These are phyloP conservation scores for Limanda limanda DNA, from an alignment of 2,113 vertebrate genomes.

Conservation along the genomic window DNA sequence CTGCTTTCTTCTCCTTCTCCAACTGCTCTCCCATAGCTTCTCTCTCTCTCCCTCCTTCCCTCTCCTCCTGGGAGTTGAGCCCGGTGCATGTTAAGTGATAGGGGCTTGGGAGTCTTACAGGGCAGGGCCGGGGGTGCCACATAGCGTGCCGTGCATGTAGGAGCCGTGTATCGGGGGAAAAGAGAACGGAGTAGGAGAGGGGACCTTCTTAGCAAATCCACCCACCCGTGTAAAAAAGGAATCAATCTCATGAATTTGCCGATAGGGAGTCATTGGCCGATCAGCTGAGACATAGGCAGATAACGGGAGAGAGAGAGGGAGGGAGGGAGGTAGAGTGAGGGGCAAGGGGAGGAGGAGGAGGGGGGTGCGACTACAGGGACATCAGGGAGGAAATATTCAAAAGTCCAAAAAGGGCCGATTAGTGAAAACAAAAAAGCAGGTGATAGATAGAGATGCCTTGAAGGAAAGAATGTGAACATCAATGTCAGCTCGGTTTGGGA, in stretches of 20 bases:
- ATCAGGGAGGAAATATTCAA: slow-evolving; percentile 35
- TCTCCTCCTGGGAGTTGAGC: slow-evolving; percentile 69
- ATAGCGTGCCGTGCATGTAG: slow-evolving; percentile 24
- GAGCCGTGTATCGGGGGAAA: slow-evolving; percentile 21
- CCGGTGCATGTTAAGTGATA: slow-evolving; percentile 79
- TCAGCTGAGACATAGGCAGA: slow-evolving; percentile 60
- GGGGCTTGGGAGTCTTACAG: slow-evolving; percentile 57
- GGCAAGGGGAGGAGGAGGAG: background rate
- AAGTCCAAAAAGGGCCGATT: slow-evolving; percentile 41
- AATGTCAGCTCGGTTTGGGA: slow-evolving; percentile 30
- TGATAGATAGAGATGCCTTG: slow-evolving; percentile 47
- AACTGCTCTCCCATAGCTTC: slow-evolving; percentile 32
- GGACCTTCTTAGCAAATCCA: slow-evolving; percentile 58
- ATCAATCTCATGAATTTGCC: slow-evolving; percentile 77
- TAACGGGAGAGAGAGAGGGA: slow-evolving; percentile 53
- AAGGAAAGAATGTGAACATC: slow-evolving; percentile 41
- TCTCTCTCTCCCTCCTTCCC: slow-evolving; percentile 22
- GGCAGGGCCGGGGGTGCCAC: slow-evolving; percentile 58
- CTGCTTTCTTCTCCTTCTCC: slow-evolving; percentile 56
- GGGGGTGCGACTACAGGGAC: background rate
- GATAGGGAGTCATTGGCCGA: slow-evolving; percentile 66
- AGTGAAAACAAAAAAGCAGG: slow-evolving; percentile 66
- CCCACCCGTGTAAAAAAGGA: slow-evolving; percentile 70
- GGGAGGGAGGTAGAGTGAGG: background rate
- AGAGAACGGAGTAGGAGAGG: background rate